phyloP scores from a whole-genome alignment of 1,140 invertebrate species.

The Stratiolaelaps scimitus region DNA sequence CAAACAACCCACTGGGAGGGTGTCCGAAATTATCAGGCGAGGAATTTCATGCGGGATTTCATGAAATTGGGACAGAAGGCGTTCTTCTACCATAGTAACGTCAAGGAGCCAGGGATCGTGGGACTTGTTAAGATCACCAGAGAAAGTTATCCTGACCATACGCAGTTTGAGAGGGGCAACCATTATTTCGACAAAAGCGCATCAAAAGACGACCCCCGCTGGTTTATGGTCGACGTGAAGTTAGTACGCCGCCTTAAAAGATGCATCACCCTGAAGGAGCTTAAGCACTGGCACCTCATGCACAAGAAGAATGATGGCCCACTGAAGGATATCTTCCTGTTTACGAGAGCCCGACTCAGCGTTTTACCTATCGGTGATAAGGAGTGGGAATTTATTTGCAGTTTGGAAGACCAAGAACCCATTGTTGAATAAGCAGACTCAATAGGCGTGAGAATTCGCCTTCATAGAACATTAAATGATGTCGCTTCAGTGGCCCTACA shows the following conservation, averaged over 20 bases:
- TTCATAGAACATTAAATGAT: too few relatives aligned
- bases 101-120: constrained; percentile 41
- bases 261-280: constrained; percentile 40
- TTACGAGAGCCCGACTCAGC: constrained; percentile 39
- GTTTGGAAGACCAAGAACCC: constrained; percentile 34
- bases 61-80: constrained; percentile 40
- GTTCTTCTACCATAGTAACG: constrained; percentile 43
- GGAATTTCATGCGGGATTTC: constrained; percentile 41
- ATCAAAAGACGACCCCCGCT: constrained; percentile 38
- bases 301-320: constrained; percentile 39
- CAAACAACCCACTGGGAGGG: constrained; percentile 42
- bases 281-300: constrained; percentile 38
- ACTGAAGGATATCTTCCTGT: constrained; percentile 38
- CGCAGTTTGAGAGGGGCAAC: constrained; percentile 41
- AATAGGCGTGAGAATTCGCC: too few relatives aligned
- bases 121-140: constrained; percentile 39
- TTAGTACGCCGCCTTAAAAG: constrained; percentile 39
- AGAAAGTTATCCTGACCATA: constrained; percentile 41
- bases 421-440: constrained; percentile 9
- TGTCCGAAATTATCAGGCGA: constrained; percentile 41
- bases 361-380: constrained; percentile 38
- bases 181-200: constrained; percentile 39
- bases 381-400: constrained; percentile 39
- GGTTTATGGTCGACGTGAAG: constrained; percentile 42
- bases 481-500: too few relatives aligned